A percentile compares a stretch with the other conserved stretches of the same genome.
These are phyloP conservation scores for Callithrix jacchus DNA, from an alignment of 2,113 vertebrate species.

Conservation along the genomic window DNA sequence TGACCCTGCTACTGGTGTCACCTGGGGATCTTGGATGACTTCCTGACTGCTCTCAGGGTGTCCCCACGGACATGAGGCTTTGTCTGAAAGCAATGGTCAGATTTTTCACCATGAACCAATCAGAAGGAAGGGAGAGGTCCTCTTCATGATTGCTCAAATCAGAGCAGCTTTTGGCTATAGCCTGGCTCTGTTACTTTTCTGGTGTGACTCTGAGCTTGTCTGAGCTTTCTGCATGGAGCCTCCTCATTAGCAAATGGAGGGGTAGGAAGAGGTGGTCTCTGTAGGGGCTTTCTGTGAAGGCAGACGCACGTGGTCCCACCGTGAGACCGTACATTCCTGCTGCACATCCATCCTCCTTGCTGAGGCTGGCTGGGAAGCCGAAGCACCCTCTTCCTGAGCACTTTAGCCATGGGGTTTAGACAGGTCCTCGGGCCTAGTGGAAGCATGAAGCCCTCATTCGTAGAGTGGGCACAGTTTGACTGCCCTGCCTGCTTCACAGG, in stretches of 20 bases:
- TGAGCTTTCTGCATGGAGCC: background rate
- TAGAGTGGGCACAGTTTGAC: background rate
- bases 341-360: background rate
- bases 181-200: background rate
- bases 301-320: background rate
- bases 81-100: background rate
- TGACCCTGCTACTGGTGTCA: background rate
- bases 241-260: background rate
- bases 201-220: background rate
- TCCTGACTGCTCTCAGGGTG: background rate
- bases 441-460: background rate
- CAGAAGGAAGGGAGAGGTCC: background rate
- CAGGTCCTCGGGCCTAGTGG: background rate
- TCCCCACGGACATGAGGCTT: background rate
- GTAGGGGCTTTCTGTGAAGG: background rate
- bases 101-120: background rate
- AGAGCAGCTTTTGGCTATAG: background rate
- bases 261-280: too few species aligned
- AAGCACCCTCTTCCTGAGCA: background rate
- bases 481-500: background rate
- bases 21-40: background rate
- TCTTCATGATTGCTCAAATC: background rate
- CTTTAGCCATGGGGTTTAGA: background rate
- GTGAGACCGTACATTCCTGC: background rate
- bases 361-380: background rate